Conservation (phyloP, 2,113 vertebrate genomes). For the Psittacara wagleri region DNA sequence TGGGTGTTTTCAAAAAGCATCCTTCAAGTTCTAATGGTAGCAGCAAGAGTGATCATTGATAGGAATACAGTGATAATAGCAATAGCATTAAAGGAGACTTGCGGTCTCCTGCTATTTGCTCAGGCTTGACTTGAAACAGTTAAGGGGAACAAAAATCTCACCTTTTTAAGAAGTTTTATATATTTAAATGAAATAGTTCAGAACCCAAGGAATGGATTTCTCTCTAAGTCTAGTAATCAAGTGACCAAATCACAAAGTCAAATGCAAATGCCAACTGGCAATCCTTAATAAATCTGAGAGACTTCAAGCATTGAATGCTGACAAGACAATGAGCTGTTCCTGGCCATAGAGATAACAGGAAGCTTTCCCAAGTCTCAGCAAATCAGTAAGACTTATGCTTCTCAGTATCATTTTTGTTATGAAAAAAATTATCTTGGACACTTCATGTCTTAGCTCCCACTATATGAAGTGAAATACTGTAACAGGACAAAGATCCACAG, state of each 20-base stretch:
- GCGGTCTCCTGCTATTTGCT: neutral
- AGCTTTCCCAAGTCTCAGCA: neutral
- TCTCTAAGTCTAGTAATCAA: neutral
- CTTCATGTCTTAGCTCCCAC: neutral
- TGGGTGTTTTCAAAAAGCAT: neutral
- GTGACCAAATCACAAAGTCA: neutral
- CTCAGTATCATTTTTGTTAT: neutral
- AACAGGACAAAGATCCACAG: neutral
- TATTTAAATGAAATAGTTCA: neutral
- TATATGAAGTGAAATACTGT: neutral
- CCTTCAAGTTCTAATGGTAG: neutral
- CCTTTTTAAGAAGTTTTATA: neutral
- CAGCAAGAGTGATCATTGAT: neutral
- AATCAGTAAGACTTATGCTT: neutral
- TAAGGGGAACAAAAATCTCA: neutral
- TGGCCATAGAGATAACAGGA: neutral
- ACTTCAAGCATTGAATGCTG: neutral
- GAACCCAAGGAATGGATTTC: neutral
- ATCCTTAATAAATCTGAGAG: neutral
- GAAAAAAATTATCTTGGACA: neutral
- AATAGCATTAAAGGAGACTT: neutral
- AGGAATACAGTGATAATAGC: neutral
- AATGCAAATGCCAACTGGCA: neutral
- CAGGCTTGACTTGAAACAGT: neutral
- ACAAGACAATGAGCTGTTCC: neutral